Conservation (phyloP, 2,113 vertebrate genomes). For the Labrus mixtus region DNA sequence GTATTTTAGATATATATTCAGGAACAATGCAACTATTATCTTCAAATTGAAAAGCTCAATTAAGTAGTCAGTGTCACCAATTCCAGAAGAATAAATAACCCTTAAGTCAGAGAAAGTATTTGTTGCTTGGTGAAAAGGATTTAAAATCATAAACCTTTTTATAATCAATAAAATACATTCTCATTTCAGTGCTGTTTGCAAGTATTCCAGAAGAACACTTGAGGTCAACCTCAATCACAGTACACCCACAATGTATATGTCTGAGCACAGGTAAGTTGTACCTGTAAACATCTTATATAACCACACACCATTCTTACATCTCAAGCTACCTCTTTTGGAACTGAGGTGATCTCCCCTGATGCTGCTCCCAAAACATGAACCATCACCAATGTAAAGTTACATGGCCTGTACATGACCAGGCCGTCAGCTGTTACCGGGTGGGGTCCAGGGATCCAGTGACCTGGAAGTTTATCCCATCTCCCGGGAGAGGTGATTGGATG, state of each 20-base stretch:
- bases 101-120: background rate
- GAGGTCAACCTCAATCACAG: conserved; percentile 34
- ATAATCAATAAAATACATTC: conserved; percentile 43
- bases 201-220: conserved; percentile 11
- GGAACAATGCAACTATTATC: conserved; percentile 9
- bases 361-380: conserved; percentile 24
- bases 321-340: conserved; percentile 22
- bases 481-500: conserved; percentile 86
- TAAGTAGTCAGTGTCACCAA: background rate
- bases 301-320: background rate
- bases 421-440: conserved; percentile 41
- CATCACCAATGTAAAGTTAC: conserved; percentile 35
- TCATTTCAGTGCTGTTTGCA: conserved; percentile 28
- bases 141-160: background rate
- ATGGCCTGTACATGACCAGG: background rate
- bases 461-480: conserved; percentile 89
- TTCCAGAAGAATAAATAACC: background rate
- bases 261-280: conserved; percentile 22
- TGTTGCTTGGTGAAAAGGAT: background rate
- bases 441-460: conserved; percentile 81
- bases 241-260: conserved; percentile 1
- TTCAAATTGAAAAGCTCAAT: conserved; percentile 14
- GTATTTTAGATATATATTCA: background rate
- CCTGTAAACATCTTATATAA: conserved; percentile 11
- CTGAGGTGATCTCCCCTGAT: conserved; percentile 19